A percentile compares a stretch with the other conserved stretches of the same genome.
Evolutionary conservation across 2,888 invertebrate genomes (phyloP).

Genomic region (Epiblema foenella): DNA sequence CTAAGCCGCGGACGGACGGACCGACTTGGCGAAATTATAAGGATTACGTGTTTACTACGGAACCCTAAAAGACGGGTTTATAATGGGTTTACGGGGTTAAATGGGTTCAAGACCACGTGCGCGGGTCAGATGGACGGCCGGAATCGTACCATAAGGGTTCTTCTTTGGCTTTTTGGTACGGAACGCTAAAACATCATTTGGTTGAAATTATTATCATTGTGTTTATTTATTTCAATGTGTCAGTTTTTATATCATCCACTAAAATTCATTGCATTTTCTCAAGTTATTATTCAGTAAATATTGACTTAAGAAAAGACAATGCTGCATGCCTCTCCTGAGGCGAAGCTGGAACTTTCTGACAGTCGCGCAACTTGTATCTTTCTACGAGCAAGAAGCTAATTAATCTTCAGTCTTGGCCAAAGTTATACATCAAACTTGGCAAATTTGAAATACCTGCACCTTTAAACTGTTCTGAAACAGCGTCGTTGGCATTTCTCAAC

Average conservation of each 20-base stretch:
- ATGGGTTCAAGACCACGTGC: no score
- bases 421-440: conserved; percentile 21
- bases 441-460: conserved; percentile 10
- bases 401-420: conserved; percentile 12
- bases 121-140: no score
- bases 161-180: no score
- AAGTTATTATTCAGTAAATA: not conserved
- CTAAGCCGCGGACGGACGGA: no score
- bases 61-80: no score
- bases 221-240: no score
- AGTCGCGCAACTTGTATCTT: conserved; percentile 13
- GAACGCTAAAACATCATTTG: no score
- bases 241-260: not conserved
- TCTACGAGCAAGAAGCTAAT: conserved; percentile 26
- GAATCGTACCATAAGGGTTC: no score
- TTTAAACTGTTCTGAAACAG: not conserved
- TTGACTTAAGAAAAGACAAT: not conserved
- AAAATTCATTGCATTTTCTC: not conserved
- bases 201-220: no score
- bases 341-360: conserved; percentile 4
- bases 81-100: no score
- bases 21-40: no score
- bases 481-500: conserved; percentile 1
- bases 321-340: not conserved
- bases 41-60: no score